These are phyloP conservation scores for Pipra filicauda DNA, from an alignment of 2,113 vertebrate genomes.

Conservation along the genomic window DNA sequence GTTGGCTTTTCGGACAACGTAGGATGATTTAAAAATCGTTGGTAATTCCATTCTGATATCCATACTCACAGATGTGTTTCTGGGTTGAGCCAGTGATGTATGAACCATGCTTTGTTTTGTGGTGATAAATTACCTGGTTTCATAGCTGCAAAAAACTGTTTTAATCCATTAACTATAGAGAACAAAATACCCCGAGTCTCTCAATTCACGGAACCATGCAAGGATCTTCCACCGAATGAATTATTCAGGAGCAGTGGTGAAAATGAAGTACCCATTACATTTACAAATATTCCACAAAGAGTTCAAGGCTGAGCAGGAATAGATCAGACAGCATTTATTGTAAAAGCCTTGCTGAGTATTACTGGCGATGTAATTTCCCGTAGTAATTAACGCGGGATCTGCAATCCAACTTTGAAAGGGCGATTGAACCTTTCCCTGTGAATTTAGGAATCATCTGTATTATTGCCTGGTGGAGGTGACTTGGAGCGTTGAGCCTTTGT, in stretches of 20 bases:
- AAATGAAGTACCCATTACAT: conserved; percentile 60
- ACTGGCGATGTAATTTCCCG: conserved; percentile 28
- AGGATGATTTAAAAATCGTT: conserved; percentile 12
- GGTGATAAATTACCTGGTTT: conserved; percentile 54
- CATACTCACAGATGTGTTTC: background rate
- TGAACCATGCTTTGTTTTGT: background rate
- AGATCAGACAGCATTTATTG: conserved; percentile 58
- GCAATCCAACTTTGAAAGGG: conserved; percentile 34
- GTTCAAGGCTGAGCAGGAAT: conserved; percentile 46
- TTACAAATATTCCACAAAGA: conserved; percentile 64
- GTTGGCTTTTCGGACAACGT: background rate
- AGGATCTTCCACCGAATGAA: conserved; percentile 48
- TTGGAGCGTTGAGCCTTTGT: conserved; percentile 3
- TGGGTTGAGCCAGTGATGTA: conserved; percentile 9
- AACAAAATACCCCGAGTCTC: conserved; percentile 35
- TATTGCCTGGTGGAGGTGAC: conserved; percentile 16
- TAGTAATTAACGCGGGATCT: conserved; percentile 18
- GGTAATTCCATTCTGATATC: background rate
- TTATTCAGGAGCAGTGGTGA: conserved; percentile 57
- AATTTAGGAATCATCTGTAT: background rate
- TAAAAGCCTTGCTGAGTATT: conserved; percentile 37
- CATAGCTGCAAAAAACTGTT: background rate
- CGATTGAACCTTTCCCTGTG: conserved; percentile 16
- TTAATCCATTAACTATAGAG: conserved; percentile 52
- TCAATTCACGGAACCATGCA: background rate